Evolutionary conservation across 2,113 vertebrate species (phyloP), one percentile per base, ranked within the genome.

Genomic region (Lasiurus borealis): DNA sequence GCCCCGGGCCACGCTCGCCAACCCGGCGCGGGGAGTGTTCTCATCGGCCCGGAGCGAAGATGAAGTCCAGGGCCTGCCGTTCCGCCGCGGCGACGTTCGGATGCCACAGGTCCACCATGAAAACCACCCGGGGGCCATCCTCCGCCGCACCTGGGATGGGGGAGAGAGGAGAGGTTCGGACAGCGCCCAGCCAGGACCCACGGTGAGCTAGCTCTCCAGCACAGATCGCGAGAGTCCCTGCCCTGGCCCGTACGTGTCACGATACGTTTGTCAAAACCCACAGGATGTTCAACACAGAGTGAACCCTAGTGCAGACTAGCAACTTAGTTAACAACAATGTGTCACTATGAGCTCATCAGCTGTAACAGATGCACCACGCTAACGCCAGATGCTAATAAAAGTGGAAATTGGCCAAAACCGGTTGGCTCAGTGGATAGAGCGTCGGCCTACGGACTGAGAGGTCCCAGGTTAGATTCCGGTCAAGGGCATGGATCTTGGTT

Each of bases 61-160:
- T 99, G 97, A 99, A 99, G 97, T 99, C 99, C 76, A 99, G 98
- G 88, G 99, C 99, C 97, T 99, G 99, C 97, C 99, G 99, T 96
- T 99, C 99, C 0, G 99, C 99, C 0, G 99, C 99, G 0, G 99
- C 99, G 0, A 99, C 99, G 0, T 99, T 99, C 14, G 99, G 99
- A 94, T 99, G 99, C 99, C 99, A 99, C 88, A 99, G 98, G 96
- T 99, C 99, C 98, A 99, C 99, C 99, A 99, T 99, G 98, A 99
- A 99, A 72, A 99, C 99, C 89, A 99, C 99, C 2, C 99, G 98
- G 5, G 99, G 99, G 75, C 99, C 99, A 4, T 99, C 99, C 92
- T 99, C 99, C 0, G 98, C 96, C 2, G 97, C 95, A n/a, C 99
- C 99, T 99, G 97, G 92, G 93, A 83, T 21, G 89, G 31, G 93